phyloP scores from a whole-genome alignment of 2,113 vertebrate genomes.

The Muscicapa adusta region DNA sequence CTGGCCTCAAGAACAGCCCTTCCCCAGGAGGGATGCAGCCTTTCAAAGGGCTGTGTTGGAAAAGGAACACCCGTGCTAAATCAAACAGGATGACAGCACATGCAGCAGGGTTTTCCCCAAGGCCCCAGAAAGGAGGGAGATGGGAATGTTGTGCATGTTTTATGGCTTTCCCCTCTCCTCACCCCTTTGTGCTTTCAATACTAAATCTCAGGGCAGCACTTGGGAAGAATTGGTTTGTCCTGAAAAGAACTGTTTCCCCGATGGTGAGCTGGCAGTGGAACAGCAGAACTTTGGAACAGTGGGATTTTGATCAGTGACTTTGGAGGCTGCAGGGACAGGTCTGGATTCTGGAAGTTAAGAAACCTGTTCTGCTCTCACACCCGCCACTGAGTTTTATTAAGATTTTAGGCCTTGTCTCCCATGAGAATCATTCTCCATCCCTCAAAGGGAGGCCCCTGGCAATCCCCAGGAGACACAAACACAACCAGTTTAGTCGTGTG shows the following conservation, averaged over 20 bases:
- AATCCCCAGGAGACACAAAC: background rate
- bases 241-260: background rate
- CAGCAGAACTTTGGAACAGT: background rate
- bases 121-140: slow-evolving; percentile 2
- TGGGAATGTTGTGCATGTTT: background rate
- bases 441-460: background rate
- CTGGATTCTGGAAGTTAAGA: background rate
- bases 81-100: slow-evolving; percentile 8
- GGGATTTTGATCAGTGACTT: background rate
- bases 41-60: background rate
- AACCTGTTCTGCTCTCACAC: background rate
- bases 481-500: fast-evolving
- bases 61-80: background rate
- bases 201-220: background rate
- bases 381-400: background rate
- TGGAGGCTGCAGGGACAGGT: background rate
- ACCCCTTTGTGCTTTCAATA: background rate
- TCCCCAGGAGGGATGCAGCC: background rate
- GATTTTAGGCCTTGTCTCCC: background rate
- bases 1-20: background rate
- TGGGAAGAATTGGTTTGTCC: background rate
- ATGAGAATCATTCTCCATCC: background rate
- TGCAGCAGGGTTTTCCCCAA: slow-evolving; percentile 51
- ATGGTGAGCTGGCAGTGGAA: background rate
- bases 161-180: background rate